Conservation (phyloP, 2,113 vertebrate genomes). For the Pycnonotus jocosus region DNA sequence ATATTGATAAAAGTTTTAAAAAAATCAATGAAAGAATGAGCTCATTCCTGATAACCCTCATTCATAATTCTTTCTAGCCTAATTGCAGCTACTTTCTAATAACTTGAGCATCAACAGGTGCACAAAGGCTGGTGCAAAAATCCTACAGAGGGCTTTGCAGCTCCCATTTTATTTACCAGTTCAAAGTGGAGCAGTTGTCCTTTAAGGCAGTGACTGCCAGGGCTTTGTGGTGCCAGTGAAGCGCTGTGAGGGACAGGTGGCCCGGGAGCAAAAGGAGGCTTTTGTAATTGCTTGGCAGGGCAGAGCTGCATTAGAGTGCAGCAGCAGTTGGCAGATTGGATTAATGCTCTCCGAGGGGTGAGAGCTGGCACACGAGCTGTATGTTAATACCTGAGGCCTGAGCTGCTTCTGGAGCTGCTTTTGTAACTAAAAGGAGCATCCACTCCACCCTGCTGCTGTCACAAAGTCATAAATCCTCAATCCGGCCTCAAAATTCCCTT, state of each 20-base stretch:
- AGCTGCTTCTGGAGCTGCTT: not conserved
- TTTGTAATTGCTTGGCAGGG: conserved; percentile 64
- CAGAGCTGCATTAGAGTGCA: conserved; percentile 14
- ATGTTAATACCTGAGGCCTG: conserved; percentile 33
- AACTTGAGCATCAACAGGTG: not conserved
- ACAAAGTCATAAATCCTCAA: not conserved
- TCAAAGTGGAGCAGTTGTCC: not conserved
- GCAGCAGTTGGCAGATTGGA: conserved; percentile 67
- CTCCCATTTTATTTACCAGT: not conserved
- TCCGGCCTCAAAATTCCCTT: not conserved
- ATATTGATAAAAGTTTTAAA: not conserved
- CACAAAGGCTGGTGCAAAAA: not conserved
- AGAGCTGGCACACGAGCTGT: conserved; percentile 35
- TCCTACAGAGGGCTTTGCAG: not conserved
- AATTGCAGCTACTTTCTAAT: not conserved
- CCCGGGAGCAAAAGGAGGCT: conserved; percentile 21
- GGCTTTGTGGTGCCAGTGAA: not conserved
- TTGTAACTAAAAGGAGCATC: not conserved
- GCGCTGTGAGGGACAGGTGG: conserved; percentile 52
- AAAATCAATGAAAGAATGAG: not conserved
- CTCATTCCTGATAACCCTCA: not conserved
- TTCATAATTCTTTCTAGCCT: not conserved
- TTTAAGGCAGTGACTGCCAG: conserved; percentile 6
- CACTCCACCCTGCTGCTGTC: not conserved
- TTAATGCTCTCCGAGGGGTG: conserved; percentile 25